phyloP scores from a whole-genome alignment of 1,140 invertebrate genomes.

The Plodia interpunctella region DNA sequence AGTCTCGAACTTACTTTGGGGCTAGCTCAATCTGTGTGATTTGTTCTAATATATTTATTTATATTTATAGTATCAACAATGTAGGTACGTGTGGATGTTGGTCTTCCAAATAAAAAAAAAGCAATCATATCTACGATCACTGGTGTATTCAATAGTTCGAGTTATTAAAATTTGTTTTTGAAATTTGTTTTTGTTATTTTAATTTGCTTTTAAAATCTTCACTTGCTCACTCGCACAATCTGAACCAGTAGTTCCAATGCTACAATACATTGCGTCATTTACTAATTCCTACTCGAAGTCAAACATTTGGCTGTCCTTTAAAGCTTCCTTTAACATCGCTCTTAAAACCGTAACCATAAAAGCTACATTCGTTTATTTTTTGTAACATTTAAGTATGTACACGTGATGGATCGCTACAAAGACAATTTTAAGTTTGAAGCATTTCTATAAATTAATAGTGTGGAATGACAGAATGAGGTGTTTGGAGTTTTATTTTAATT shows the following conservation, averaged over 20 bases:
- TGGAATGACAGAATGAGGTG: constrained; percentile 11
- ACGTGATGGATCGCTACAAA: not conserved
- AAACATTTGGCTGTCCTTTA: not conserved
- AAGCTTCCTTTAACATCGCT: not conserved
- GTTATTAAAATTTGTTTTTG: no score
- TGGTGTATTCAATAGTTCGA: no score
- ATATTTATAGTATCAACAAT: no score
- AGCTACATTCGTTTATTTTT: not conserved
- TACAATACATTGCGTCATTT: not conserved
- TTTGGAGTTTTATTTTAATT: constrained; percentile 2
- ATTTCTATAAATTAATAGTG: constrained; percentile 13
- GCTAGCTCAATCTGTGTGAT: no score
- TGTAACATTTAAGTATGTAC: not conserved
- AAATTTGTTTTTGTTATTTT: no score
- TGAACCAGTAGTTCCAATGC: not conserved
- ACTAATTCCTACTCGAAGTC: constrained; percentile 1
- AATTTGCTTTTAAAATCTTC: no score
- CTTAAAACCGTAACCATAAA: not conserved
- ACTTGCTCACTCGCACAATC: not conserved
- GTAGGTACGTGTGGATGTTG: no score
- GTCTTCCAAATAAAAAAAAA: no score
- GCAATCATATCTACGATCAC: no score
- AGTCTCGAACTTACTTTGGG: no score
- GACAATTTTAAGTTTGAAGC: constrained; percentile 9
- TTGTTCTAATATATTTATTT: no score